A percentile compares a stretch with the other conserved stretches of the same genome.
Conservation (phyloP, 1,140 invertebrate species). For the Lordiphosa collinella region DNA sequence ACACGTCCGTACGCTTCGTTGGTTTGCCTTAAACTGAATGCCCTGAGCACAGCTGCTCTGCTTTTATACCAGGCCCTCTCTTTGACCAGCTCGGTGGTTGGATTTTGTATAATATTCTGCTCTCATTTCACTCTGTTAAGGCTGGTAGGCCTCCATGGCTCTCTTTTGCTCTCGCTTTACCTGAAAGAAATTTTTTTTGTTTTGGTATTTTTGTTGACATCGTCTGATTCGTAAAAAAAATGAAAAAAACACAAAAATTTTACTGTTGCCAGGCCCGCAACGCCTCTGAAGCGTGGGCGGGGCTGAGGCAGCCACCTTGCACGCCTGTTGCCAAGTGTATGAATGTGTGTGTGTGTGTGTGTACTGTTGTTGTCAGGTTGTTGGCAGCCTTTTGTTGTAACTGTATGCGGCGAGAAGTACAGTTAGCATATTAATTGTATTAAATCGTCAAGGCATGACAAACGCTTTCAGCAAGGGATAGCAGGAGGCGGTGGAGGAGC, state of each 20-base stretch:
- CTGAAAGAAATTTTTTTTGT: conserved; percentile 50
- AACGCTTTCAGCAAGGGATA: conserved; percentile 12
- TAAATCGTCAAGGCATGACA: conserved; percentile 64
- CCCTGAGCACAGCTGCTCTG: conserved; percentile 10
- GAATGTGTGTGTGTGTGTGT: background rate
- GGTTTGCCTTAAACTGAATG: conserved; percentile 44
- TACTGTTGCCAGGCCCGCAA: conserved; percentile 30
- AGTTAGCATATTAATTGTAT: conserved; percentile 78
- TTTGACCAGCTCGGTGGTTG: background rate
- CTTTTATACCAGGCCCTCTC: conserved; percentile 46
- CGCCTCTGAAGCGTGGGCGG: conserved; percentile 12
- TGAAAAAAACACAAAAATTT: conserved; percentile 7
- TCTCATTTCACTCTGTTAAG: too few species aligned
- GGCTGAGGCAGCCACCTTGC: conserved; percentile 51
- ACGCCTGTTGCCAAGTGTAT: conserved; percentile 58
- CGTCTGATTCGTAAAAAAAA: conserved; percentile 69
- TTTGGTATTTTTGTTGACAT: conserved; percentile 79
- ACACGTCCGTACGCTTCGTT: conserved; percentile 32
- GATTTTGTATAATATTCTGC: conserved; percentile 8
- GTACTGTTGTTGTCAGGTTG: conserved; percentile 30
- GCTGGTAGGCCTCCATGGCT: conserved; percentile 11
- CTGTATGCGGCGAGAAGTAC: conserved; percentile 67
- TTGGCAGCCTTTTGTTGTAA: conserved; percentile 48
- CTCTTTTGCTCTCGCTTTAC: conserved; percentile 5
- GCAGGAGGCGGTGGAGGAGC: background rate